These are phyloP conservation scores for Guaruba guarouba DNA, from an alignment of 2,113 vertebrate species.

Conservation along the genomic window DNA sequence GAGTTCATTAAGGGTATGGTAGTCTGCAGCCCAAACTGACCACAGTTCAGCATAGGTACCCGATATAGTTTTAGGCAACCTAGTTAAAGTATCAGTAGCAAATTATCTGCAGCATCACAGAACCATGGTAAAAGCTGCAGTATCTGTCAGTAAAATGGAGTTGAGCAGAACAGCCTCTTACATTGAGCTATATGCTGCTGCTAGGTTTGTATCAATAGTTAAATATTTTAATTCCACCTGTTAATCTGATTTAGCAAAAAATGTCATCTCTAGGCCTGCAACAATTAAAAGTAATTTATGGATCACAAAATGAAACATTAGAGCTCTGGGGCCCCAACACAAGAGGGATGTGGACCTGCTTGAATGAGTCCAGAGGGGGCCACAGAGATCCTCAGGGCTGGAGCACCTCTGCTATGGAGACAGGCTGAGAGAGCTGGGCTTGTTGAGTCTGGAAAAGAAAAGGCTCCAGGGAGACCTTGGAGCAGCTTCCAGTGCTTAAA, in stretches of 20 bases:
- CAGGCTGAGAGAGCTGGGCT: background rate
- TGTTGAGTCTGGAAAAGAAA: background rate
- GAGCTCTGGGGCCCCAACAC: background rate
- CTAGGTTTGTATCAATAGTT: background rate
- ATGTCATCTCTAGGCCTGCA: background rate
- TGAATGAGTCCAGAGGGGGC: background rate
- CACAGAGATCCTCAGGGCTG: background rate
- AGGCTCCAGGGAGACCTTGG: background rate
- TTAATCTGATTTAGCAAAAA: background rate
- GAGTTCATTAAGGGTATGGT: background rate
- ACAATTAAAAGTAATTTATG: background rate
- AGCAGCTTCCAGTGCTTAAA: background rate
- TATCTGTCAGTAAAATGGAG: background rate
- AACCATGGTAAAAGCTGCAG: background rate
- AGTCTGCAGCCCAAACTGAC: background rate
- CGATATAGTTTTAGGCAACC: background rate
- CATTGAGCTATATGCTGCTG: background rate
- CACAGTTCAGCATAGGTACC: rapidly evolving
- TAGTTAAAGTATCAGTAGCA: background rate
- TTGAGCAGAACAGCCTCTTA: background rate
- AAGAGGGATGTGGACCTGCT: background rate
- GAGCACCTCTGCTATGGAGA: background rate
- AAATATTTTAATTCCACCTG: background rate
- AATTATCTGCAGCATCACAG: background rate
- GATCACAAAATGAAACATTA: background rate